These are phyloP conservation scores for Rhagonycha lutea DNA, from an alignment of 2,888 invertebrate genomes.

Conservation along the genomic window DNA sequence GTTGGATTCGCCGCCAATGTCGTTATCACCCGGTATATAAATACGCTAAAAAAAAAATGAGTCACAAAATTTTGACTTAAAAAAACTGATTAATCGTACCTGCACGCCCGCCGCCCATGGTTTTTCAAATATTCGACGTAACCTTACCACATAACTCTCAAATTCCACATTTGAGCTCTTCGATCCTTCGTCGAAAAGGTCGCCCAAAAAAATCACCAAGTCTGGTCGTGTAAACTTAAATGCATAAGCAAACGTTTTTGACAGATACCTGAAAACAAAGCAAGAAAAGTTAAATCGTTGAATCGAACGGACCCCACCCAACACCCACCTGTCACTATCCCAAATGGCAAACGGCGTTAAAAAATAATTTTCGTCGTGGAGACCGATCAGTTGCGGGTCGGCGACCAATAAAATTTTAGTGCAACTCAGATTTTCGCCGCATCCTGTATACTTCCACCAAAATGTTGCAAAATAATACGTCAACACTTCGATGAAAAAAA, in stretches of 20 bases:
- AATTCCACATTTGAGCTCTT: slow-evolving; percentile 72
- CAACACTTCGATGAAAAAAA: slow-evolving; percentile 47
- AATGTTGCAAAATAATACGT: slow-evolving; percentile 45
- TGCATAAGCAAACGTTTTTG: slow-evolving; percentile 77
- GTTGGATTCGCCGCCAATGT: slow-evolving; percentile 89
- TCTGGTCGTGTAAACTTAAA: slow-evolving; percentile 76
- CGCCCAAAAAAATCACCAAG: slow-evolving; percentile 88
- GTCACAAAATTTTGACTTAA: background rate
- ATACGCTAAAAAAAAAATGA: slow-evolving; percentile 65
- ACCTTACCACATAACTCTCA: slow-evolving; percentile 72
- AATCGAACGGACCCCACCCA: background rate
- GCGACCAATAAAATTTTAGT: slow-evolving; percentile 64
- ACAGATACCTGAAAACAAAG: slow-evolving; percentile 69
- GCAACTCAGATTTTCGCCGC: slow-evolving; percentile 46
- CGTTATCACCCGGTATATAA: slow-evolving; percentile 95
- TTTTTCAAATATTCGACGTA: slow-evolving; percentile 66
- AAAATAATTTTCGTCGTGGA: slow-evolving; percentile 69
- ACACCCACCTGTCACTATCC: slow-evolving; percentile 82
- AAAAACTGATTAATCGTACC: slow-evolving; percentile 41
- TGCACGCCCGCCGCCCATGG: slow-evolving; percentile 45
- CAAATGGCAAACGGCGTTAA: slow-evolving; percentile 75
- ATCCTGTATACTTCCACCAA: slow-evolving; percentile 46
- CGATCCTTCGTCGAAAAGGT: slow-evolving; percentile 94
- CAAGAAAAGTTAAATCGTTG: background rate
- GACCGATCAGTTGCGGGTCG: slow-evolving; percentile 92